Conservation (phyloP, 2,888 invertebrate species). For the Protophormia terraenovae region DNA sequence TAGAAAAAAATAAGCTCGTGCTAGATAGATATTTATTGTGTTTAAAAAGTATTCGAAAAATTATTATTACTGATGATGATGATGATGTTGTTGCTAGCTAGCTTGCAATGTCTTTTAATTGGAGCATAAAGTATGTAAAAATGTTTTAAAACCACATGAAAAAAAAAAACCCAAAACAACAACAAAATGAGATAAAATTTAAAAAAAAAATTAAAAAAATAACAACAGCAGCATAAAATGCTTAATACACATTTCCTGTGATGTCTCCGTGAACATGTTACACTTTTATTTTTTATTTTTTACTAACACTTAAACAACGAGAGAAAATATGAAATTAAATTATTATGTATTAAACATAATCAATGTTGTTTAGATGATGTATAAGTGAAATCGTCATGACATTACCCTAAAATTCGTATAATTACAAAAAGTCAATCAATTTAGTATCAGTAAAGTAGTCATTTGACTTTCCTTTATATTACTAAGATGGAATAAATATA, state of each 20-base stretch:
- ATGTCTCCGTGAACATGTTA: conserved; percentile 50
- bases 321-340: conserved; percentile 1
- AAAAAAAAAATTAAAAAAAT: background rate
- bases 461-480: no score
- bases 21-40: conserved; percentile 13
- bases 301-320: background rate
- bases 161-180: conserved; percentile 23
- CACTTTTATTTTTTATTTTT: conserved; percentile 14
- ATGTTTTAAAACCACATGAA: conserved; percentile 23
- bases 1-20: background rate
- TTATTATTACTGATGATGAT: background rate
- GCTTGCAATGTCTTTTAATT: conserved; percentile 35
- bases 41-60: background rate
- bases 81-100: background rate
- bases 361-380: background rate
- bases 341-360: background rate
- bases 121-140: conserved; percentile 34
- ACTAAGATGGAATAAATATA: no score
- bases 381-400: no score
- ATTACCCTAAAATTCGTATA: no score
- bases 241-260: conserved; percentile 66
- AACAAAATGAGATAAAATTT: conserved; percentile 21
- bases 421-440: no score
- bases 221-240: conserved; percentile 22
- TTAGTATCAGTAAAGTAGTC: no score